Evolutionary conservation across 2,797 vertebrate genomes (phyloP), one percentile per base, ranked within the genome.

Genomic region (Sebastes dallii): DNA sequence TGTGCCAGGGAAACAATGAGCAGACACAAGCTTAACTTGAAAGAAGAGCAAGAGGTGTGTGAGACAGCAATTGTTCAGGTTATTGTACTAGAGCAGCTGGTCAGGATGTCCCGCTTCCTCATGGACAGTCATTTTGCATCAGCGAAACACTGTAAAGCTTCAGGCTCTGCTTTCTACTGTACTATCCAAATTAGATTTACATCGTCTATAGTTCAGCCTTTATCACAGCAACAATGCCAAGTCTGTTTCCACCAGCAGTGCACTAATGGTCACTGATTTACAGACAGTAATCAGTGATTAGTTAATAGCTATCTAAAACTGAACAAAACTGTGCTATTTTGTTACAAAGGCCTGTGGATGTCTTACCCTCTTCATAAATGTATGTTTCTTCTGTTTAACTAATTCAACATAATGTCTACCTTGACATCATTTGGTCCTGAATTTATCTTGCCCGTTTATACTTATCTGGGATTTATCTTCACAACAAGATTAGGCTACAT

Each of bases 201-300:
- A 16, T 46, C 14, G 18, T 20, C 22, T 36, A 6, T 59, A 36
- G 50, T 55, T 78, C 55, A 77, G 29, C 16, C 58, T 77, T 81
- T 70, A 83, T 66, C 71, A 68, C 54, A 22, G 66, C 18, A 39
- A 74, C 61, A 81, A 76, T 34, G 34, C 32, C 10, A n/a, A 72
- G 55, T 61, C 36, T 46, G 60, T 78, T 85, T 84, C 71, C 54
- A 52, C 50, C 71, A 24, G 60, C 36, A 39, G 2, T 39, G 36
- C 75, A 87, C 8, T 34, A 39, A 32, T 20, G 20, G 75, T 85
- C 60, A 90, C 73, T 82, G 81, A 92, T 92, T 92, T 79, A 91
- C 88, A 89, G 76, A 66, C 14, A 25, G 61, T 18, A 46, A 89
- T 71, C 66, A 59, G 34, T n/a, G 10, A 73, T 73, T 82, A 66